Evolutionary conservation across 2,888 invertebrate genomes (phyloP).

Genomic region (Eupelmus urozonus): DNA sequence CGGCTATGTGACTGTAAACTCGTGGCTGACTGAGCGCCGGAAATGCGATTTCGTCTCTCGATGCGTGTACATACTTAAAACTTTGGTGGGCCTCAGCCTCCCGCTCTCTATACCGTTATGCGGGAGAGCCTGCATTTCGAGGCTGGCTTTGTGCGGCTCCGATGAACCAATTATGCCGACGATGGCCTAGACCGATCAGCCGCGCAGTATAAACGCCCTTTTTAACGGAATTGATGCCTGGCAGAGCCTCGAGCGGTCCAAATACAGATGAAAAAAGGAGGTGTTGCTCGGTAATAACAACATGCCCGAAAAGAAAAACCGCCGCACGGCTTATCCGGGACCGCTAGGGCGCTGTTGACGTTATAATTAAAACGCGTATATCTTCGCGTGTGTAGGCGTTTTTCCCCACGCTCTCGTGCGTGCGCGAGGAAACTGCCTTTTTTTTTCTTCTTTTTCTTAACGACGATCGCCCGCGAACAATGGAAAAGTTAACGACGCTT

Average conservation of each 20-base stretch:
- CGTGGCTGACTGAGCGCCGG: slow-evolving; percentile 20
- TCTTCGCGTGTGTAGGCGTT: not conserved
- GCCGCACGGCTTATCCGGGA: slow-evolving; percentile 7
- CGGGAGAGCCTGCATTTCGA: no score
- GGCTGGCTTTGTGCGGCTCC: slow-evolving; percentile 14
- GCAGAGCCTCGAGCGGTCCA: not conserved
- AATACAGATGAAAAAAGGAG: slow-evolving; percentile 16
- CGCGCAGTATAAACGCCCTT: not conserved
- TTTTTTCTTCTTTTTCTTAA: no score
- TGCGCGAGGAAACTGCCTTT: not conserved
- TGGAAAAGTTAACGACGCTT: not conserved
- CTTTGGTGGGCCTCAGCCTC: not conserved
- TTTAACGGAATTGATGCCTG: slow-evolving; percentile 17
- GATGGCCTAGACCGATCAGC: slow-evolving; percentile 8
- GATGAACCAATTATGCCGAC: slow-evolving; percentile 32
- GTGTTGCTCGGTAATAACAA: slow-evolving; percentile 13
- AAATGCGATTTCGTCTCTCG: slow-evolving; percentile 31
- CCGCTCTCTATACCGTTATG: slow-evolving; percentile 30
- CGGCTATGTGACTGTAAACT: no score
- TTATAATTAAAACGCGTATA: slow-evolving; percentile 25
- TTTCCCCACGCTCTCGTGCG: not conserved
- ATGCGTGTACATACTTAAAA: not conserved
- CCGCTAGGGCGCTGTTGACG: slow-evolving; percentile 8
- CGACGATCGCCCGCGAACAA: not conserved
- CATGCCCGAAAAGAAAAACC: slow-evolving; percentile 3